Conservation (phyloP, 2,888 invertebrate species). For the Eupithecia pulchellata region DNA sequence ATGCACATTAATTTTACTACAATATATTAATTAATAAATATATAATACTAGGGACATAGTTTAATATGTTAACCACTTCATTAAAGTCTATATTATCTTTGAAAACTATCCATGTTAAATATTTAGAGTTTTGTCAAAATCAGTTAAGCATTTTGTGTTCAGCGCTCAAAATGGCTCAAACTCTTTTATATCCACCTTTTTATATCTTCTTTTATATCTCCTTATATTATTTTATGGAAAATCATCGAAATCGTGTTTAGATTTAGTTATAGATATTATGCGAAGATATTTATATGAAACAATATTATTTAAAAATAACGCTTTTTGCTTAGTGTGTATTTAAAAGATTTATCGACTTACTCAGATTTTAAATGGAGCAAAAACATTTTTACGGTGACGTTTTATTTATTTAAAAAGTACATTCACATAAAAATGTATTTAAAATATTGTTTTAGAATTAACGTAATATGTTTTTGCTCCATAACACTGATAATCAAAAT, state of each 20-base stretch:
- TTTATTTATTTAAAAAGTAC: neutral
- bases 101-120: slow-evolving; percentile 24
- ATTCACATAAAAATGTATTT: neutral
- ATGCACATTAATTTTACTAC: slow-evolving; percentile 13
- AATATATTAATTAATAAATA: slow-evolving; percentile 20
- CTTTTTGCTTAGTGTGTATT: slow-evolving; percentile 56
- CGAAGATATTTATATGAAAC: slow-evolving; percentile 50
- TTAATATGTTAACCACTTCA: slow-evolving; percentile 47
- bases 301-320: slow-evolving; percentile 44
- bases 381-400: slow-evolving; percentile 23
- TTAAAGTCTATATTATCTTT: slow-evolving; percentile 38
- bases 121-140: slow-evolving; percentile 40
- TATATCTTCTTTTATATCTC: neutral
- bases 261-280: slow-evolving; percentile 45
- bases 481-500: slow-evolving; percentile 33
- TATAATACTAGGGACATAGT: slow-evolving; percentile 8
- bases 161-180: slow-evolving; percentile 57
- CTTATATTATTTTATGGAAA: slow-evolving; percentile 30
- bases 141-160: slow-evolving; percentile 41
- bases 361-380: slow-evolving; percentile 25
- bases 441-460: neutral
- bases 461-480: slow-evolving; percentile 45
- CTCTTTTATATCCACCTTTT: no score
- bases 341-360: slow-evolving; percentile 38
- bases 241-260: slow-evolving; percentile 51